A percentile compares a stretch with the other conserved stretches of the same genome.
Conservation (phyloP, 2,888 invertebrate genomes). For the Flexamia atlantica region DNA sequence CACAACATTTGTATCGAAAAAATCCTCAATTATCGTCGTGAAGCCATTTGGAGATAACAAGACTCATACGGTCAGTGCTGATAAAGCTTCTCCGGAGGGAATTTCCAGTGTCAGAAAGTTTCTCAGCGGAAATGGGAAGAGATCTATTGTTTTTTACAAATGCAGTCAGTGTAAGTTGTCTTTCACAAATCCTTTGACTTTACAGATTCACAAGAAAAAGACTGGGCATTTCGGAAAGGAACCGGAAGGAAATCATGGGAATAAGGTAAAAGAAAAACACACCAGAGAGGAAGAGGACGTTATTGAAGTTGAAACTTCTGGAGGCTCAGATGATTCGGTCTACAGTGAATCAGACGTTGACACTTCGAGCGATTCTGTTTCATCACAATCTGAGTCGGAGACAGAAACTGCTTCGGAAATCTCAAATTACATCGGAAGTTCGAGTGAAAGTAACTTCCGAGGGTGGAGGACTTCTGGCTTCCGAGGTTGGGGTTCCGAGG, state of each 20-base stretch:
- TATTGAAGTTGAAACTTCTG: background rate
- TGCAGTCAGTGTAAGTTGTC: background rate
- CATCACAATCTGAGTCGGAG: background rate
- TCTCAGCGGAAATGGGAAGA: no score
- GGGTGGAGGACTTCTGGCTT: background rate
- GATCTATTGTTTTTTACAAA: background rate
- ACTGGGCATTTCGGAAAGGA: background rate
- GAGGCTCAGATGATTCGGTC: background rate
- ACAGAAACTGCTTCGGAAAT: background rate
- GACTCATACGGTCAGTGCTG: background rate
- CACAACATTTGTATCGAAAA: background rate
- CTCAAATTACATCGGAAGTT: background rate
- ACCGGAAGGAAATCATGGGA: background rate
- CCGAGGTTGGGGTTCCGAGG: no score
- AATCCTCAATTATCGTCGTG: background rate
- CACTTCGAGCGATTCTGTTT: background rate
- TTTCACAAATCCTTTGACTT: background rate
- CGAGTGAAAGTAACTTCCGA: background rate
- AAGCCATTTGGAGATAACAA: background rate
- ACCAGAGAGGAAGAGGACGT: background rate
- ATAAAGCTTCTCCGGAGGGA: background rate
- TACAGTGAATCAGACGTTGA: background rate
- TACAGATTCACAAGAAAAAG: background rate
- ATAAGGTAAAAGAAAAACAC: background rate
- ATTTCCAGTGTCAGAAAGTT: no score